Percentiles rank a stretch among this genome's conserved stretches.
Conservation (phyloP, 1,140 invertebrate species). For the Coptotermes formosanus region DNA sequence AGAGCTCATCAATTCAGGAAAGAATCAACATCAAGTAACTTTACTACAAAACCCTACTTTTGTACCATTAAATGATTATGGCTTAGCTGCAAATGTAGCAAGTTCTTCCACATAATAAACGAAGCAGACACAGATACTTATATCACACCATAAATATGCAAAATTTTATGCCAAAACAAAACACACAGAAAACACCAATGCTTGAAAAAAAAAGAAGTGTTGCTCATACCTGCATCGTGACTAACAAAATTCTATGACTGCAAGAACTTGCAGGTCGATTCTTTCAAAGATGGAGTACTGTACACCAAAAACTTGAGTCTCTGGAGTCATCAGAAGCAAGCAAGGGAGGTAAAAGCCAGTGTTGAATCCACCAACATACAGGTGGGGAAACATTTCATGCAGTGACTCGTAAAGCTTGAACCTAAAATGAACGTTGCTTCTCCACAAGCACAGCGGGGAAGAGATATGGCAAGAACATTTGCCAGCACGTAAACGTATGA, state of each 20-base stretch:
- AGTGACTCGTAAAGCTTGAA: background rate
- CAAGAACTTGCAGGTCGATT: background rate
- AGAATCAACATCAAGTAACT: background rate
- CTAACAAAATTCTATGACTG: background rate
- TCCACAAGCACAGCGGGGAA: background rate
- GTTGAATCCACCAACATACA: background rate
- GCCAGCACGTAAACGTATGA: background rate
- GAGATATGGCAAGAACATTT: background rate
- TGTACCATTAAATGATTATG: background rate
- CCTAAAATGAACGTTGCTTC: background rate
- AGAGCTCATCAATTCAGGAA: background rate
- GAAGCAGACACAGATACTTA: background rate
- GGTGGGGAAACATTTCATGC: background rate
- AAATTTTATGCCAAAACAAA: background rate
- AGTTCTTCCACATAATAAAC: background rate
- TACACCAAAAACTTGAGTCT: background rate
- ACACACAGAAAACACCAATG: background rate
- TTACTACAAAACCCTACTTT: background rate
- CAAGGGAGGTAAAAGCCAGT: background rate
- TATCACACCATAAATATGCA: background rate
- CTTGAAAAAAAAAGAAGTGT: background rate
- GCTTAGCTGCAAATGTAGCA: background rate
- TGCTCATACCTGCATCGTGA: background rate
- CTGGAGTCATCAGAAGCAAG: background rate
- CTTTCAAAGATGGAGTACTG: background rate